Percentiles rank a stretch among this genome's conserved stretches.
Conservation (phyloP, 2,113 vertebrate genomes). For the Paratilapia polleni region DNA sequence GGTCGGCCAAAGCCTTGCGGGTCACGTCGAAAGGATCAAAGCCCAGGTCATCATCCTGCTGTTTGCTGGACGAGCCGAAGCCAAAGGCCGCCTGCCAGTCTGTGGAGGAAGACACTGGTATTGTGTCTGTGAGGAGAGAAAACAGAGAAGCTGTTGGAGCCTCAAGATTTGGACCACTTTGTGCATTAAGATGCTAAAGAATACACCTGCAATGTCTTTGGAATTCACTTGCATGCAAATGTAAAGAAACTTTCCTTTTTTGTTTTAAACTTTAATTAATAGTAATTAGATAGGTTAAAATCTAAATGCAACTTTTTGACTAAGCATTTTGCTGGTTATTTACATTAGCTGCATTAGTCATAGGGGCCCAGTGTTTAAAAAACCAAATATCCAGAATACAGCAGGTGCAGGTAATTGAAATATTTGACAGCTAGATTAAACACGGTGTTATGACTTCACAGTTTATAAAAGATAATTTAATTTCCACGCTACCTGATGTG, state of each 20-base stretch:
- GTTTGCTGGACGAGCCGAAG: conserved; percentile 93
- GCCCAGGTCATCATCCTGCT: conserved; percentile 98
- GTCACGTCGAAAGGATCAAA: conserved; percentile 99
- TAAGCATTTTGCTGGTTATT: neutral
- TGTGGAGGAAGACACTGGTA: conserved; percentile 97
- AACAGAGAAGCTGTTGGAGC: conserved; percentile 1
- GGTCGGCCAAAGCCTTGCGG: conserved; percentile 97
- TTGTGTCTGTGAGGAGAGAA: conserved; percentile 86
- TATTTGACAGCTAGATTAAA: neutral
- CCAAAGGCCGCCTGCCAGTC: conserved; percentile 99
- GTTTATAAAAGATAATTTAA: neutral
- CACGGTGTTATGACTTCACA: neutral
- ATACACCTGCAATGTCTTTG: neutral
- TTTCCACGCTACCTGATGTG: conserved; percentile 87
- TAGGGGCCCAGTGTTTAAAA: neutral
- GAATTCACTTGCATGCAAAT: neutral
- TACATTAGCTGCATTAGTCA: neutral
- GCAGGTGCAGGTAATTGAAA: neutral
- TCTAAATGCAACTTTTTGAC: neutral
- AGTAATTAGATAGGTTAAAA: neutral
- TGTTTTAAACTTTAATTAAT: neutral
- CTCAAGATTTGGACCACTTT: neutral
- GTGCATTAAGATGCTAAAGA: neutral
- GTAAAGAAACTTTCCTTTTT: neutral
- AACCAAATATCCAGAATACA: neutral